Evolutionary conservation across 2,797 vertebrate species (phyloP).

Genomic region (Dromococcyx pavoninus): DNA sequence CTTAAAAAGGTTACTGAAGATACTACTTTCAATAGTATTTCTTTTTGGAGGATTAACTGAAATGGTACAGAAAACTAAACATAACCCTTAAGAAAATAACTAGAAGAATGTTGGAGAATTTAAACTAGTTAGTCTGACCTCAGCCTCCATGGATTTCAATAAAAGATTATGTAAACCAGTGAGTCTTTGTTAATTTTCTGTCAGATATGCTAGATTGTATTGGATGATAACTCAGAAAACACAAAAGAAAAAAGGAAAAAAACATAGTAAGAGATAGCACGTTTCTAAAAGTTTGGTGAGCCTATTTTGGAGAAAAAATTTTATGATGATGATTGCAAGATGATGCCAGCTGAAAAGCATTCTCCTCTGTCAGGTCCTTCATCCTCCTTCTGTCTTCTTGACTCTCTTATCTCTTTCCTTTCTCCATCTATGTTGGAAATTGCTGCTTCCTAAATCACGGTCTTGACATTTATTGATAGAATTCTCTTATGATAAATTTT

Average conservation of each 20-base stretch:
- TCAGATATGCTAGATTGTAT: neutral
- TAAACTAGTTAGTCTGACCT: neutral
- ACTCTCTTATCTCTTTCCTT: neutral
- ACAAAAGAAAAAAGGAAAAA: neutral
- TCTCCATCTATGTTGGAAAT: neutral
- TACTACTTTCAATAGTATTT: neutral
- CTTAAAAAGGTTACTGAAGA: neutral
- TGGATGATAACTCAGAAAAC: neutral
- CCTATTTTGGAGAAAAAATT: neutral
- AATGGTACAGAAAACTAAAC: neutral
- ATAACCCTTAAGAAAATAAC: neutral
- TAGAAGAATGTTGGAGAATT: neutral
- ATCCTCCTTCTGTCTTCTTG: neutral
- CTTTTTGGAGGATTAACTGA: neutral
- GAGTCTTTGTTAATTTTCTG: neutral
- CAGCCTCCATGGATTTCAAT: neutral
- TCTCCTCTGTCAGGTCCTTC: neutral
- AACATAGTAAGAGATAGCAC: neutral
- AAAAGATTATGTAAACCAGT: neutral
- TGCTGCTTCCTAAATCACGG: neutral
- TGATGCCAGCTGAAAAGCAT: neutral
- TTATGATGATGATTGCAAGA: neutral
- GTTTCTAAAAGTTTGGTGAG: neutral
- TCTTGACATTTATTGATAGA: neutral
- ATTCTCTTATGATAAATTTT: neutral